These are phyloP conservation scores for Chaetodon trifascialis DNA, from an alignment of 2,113 vertebrate genomes.

Conservation along the genomic window DNA sequence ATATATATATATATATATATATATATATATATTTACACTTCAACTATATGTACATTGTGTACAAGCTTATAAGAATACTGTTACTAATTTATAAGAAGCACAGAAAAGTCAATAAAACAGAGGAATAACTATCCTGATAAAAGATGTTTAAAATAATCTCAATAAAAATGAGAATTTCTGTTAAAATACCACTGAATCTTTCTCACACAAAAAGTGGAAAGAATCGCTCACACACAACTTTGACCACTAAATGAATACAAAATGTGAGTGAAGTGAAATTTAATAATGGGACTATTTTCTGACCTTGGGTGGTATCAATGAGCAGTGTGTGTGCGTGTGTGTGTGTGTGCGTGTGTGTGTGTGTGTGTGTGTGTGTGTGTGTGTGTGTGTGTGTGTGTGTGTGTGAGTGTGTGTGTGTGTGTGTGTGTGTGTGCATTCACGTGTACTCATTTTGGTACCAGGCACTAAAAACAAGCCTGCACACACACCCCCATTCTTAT, in stretches of 20 bases:
- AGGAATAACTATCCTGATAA: background rate
- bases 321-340: background rate
- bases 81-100: too few relatives aligned
- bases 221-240: background rate
- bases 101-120: too few relatives aligned
- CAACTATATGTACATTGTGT: too few relatives aligned
- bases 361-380: slow-evolving; percentile 2
- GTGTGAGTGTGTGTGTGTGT: too few relatives aligned
- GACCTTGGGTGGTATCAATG: slow-evolving; percentile 18
- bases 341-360: slow-evolving; percentile 3
- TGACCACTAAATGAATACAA: too few relatives aligned
- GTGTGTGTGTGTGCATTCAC: slow-evolving; percentile 31
- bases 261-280: background rate
- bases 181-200: background rate
- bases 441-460: slow-evolving; percentile 31
- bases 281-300: slow-evolving; percentile 3
- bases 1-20: too few relatives aligned
- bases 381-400: background rate
- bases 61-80: too few relatives aligned
- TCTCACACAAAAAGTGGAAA: background rate
- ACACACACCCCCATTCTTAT: slow-evolving; percentile 16
- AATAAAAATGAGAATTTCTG: background rate
- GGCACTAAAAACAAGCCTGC: slow-evolving; percentile 24
- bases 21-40: too few relatives aligned
- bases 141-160: background rate